Base-by-base conservation (phyloP, 37 sponge, comb jelly and placozoan species). In the Spongilla lacustris region DNA sequence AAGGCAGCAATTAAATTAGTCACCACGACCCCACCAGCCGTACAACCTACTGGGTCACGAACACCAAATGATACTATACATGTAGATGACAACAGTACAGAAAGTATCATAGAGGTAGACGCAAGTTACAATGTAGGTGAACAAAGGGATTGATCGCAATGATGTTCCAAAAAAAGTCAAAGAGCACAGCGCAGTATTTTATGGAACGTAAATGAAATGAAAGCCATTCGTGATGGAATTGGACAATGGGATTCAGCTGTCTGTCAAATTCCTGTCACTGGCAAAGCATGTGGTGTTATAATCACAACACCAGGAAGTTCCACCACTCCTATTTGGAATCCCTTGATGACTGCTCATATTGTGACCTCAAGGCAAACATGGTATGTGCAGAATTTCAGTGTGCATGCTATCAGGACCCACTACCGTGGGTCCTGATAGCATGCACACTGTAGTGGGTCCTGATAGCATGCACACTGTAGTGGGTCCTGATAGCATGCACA, bases 231-330 rank as follows among this genome's bases (percentile, higher is more conserved):
- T 58, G 58, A 58, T 17, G 11, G 58, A 58, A 58, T 58, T 58
- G 58, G 58, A 58, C 58, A 58, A 58, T 17, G 58, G 58, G 58
- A 13, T 58, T 58, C 58, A 6, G 58, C 58, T 17, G 19, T 58
- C 58, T 58, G 58, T 58, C 58, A 58, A 58, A 58, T 58, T 58
- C 58, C 19, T 58, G 58, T 58, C 58, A 58, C 58, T 58, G 58
- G 58, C 58, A 58, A 58, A 58, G 58, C 58, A 58, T 58, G 58
- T 58, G 58, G 58, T 58, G 58, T 58, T 58, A 58, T 58, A 58
- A 58, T 58, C 58, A 58, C 58, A 58, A 58, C 58, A 17, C 58
- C 46, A 58, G 58, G 58, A 58, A 17, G 58, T 58, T 58, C 58
- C 58, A 58, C 58, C 58, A 58, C 58, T 58, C 58, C 58, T 58